Evolutionary conservation across 2,113 vertebrate genomes (phyloP).

Genomic region (Cyprinodon tularosa): DNA sequence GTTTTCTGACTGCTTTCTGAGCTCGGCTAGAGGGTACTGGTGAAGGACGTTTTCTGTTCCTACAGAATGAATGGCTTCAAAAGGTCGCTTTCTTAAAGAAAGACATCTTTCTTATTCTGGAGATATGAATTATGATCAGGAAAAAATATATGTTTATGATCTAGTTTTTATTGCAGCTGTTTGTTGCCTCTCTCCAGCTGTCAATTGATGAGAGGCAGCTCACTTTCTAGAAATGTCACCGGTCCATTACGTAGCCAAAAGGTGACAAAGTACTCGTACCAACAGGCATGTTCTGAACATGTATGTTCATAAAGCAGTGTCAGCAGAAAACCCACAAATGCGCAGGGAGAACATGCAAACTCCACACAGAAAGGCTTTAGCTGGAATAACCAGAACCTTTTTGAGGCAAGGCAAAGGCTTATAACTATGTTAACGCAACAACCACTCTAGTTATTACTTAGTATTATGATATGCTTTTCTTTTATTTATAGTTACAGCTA

Average conservation of each 20-base stretch:
- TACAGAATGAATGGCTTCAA: slow-evolving; percentile 1
- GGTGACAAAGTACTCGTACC: background rate
- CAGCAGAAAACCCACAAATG: background rate
- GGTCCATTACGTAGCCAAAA: background rate
- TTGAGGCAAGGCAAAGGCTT: no score
- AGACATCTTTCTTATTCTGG: background rate
- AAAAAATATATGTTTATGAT: background rate
- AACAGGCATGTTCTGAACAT: background rate
- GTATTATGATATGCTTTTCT: no score
- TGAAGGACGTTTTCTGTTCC: slow-evolving; percentile 31
- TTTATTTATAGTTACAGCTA: no score
- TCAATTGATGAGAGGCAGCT: background rate
- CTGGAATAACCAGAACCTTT: no score
- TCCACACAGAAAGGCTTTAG: background rate
- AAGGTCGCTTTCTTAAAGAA: background rate
- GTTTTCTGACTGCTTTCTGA: slow-evolving; percentile 53
- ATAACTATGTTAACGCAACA: no score
- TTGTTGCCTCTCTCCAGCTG: no score
- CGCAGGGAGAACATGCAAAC: background rate
- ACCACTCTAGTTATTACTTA: no score
- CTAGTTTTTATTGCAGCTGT: background rate
- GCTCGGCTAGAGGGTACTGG: slow-evolving; percentile 12
- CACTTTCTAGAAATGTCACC: background rate
- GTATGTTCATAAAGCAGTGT: background rate
- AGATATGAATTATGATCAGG: no score